A percentile compares a stretch with the other conserved stretches of the same genome.
phyloP scores from a whole-genome alignment of 2,113 vertebrate species.

The Boleophthalmus pectinirostris region DNA sequence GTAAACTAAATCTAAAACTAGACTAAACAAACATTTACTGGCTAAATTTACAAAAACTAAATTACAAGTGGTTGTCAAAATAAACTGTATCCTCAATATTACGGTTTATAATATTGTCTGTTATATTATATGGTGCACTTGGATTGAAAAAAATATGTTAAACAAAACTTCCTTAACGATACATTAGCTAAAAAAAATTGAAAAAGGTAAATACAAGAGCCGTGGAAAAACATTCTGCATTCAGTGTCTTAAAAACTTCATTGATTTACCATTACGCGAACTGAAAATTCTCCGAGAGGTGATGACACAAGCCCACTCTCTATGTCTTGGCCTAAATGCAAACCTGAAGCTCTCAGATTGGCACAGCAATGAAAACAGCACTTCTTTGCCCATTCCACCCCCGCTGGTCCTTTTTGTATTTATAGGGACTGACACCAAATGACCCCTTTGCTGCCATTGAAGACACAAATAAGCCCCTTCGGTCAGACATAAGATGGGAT shows the following conservation, averaged over 20 bases:
- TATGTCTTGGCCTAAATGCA: background rate
- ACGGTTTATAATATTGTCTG: no score
- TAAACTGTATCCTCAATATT: no score
- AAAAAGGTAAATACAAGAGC: no score
- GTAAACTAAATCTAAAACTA: no score
- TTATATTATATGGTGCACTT: no score
- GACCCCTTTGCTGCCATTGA: slow-evolving; percentile 45
- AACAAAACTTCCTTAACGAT: no score
- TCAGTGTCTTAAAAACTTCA: background rate
- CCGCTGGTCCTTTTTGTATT: slow-evolving; percentile 49
- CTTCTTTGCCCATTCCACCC: slow-evolving; percentile 35
- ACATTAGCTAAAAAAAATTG: no score
- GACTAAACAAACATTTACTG: no score
- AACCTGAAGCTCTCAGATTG: slow-evolving; percentile 11
- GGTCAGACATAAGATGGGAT: slow-evolving; percentile 40
- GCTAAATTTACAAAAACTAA: no score
- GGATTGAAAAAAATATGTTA: no score
- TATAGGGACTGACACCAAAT: slow-evolving; percentile 56
- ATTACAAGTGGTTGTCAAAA: no score
- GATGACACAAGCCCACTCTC: background rate
- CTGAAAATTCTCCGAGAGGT: background rate
- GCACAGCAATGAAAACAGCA: slow-evolving; percentile 11
- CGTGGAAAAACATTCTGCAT: no score
- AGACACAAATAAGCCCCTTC: slow-evolving; percentile 32
- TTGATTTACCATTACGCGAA: background rate